Base-by-base conservation (phyloP, 92 coral and sea anemone genomes). In the Isaurus tuberculatus region DNA sequence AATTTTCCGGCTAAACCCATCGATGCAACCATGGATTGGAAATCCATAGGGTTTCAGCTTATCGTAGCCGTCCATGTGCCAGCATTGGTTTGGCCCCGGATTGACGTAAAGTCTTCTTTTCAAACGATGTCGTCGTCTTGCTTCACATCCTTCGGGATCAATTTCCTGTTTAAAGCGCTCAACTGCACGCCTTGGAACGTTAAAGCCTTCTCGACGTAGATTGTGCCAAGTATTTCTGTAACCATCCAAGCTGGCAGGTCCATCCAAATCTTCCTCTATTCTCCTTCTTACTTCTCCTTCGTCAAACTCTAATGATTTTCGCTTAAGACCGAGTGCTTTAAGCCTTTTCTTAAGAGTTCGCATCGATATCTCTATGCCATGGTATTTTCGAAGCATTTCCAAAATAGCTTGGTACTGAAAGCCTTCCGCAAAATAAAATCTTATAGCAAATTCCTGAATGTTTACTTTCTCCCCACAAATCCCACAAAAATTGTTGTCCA, bases 71-170 rank as follows among this genome's bases (percentile, higher is more conserved):
- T 69, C 53, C 74, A 36, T 69, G 74, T 69, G 53, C 74, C 74
- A 69, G 74, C 55, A 73, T n/a, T 64, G 55, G 71, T 75, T 88
- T 46, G 83, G 91, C 17, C 88, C 91, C 17, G 63, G 72, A 71
- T 66, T 65, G 22, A 73, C 75, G 49, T 88, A 84, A 9, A 60
- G 72, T 57, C 74, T 60, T 63, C 85, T 84, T 68, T 68, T 67
- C 49, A 88, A 84, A 77, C 80, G 88, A 31, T 66, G 81, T 68
- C 70, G 70, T 26, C 60, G 69, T 83, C 91, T 84, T 43, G 72
- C 78, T 70, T 84, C 79, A 37, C 81, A 71, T 29, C 92, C 89
- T 40, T 73, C 87, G 30, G 89, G 89, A 79, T 89, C 86, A 75
- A 89, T 73, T 81, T 89, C 86, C 44, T 65, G 1, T 65, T 16